Conservation (phyloP, 2,113 vertebrate species). For the Nymphicus hollandicus region DNA sequence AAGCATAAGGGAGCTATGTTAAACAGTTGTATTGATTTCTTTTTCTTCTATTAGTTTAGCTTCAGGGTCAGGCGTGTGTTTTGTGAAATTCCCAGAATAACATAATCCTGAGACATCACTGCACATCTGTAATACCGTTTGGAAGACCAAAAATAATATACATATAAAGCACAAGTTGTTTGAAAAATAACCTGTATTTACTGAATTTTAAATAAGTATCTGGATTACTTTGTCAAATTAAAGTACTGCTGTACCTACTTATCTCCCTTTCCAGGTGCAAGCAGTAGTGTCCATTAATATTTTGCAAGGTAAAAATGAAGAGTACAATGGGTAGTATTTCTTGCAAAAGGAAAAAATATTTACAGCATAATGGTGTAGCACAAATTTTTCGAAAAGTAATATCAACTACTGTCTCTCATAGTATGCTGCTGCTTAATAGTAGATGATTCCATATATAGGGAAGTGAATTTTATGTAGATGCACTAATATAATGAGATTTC, state of each 20-base stretch:
- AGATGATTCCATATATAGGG: constrained; percentile 9
- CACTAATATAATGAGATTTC: constrained; percentile 41
- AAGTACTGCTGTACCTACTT: constrained; percentile 34
- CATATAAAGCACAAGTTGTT: background rate
- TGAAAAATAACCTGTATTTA: constrained; percentile 30
- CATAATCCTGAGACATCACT: background rate
- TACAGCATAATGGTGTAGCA: constrained; percentile 5
- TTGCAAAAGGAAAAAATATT: constrained; percentile 49
- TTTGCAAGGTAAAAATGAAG: constrained; percentile 32
- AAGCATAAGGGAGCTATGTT: background rate
- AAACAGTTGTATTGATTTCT: background rate
- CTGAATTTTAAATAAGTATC: constrained; percentile 33
- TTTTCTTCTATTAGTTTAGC: background rate
- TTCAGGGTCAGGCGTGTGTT: constrained; percentile 2
- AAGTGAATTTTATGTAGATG: constrained; percentile 55
- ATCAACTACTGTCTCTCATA: constrained; percentile 34
- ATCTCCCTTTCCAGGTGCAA: constrained; percentile 51
- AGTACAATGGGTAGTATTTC: constrained; percentile 2
- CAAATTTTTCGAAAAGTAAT: constrained; percentile 45
- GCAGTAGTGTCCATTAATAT: background rate
- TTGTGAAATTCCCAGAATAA: constrained; percentile 2
- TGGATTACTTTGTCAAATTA: constrained; percentile 58
- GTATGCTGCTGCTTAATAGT: background rate
- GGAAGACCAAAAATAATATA: background rate
- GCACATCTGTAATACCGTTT: background rate